Evolutionary conservation across 2,888 invertebrate species (phyloP).

Genomic region (Strigamia maritima): DNA sequence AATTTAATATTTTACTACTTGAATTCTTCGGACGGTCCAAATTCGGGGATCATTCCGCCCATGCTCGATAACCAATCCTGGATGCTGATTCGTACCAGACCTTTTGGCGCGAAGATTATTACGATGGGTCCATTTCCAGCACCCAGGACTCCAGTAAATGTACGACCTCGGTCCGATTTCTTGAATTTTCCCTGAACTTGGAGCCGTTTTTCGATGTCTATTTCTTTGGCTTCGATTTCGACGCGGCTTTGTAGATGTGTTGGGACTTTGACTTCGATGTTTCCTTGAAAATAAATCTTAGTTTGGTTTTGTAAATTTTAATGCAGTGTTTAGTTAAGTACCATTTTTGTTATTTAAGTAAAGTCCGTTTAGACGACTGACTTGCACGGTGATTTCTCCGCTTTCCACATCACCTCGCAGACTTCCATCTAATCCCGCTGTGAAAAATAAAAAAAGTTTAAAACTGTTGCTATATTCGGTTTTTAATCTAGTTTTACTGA

Average conservation of each 20-base stretch:
- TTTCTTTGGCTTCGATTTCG: constrained; percentile 18
- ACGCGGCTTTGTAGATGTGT: background rate
- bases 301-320: background rate
- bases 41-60: constrained; percentile 24
- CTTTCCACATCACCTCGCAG: constrained; percentile 30
- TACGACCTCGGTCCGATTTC: background rate
- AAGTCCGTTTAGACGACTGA: constrained; percentile 10
- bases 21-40: constrained; percentile 43
- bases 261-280: constrained; percentile 35
- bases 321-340: background rate
- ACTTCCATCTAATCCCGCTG: constrained; percentile 41
- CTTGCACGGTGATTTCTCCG: constrained; percentile 39
- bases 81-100: background rate
- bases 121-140: background rate
- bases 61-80: constrained; percentile 21
- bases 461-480: background rate
- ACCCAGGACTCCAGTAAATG: constrained; percentile 14
- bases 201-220: constrained; percentile 34
- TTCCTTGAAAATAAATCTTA: constrained; percentile 22
- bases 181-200: constrained; percentile 26
- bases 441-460: background rate
- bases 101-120: background rate
- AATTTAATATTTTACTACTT: background rate
- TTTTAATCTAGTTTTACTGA: constrained; percentile 22
- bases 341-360: constrained; percentile 26